Conservation (phyloP, 1,140 invertebrate species). For the Zaprionus gabonicus region DNA sequence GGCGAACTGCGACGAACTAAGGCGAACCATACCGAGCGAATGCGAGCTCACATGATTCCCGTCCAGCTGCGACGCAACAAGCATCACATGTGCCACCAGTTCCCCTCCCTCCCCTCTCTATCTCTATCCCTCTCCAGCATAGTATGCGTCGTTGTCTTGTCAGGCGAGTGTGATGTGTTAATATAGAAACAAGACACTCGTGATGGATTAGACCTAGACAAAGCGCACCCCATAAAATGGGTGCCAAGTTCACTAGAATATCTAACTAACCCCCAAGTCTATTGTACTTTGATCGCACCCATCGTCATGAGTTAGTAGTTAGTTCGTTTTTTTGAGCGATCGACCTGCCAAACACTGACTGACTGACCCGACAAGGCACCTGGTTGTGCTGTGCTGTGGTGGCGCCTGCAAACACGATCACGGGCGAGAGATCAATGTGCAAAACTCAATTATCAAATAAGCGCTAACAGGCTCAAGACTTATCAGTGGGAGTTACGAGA, state of each 20-base stretch:
- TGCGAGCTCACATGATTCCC: constrained; percentile 68
- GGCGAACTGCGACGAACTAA: neutral
- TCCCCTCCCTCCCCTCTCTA: neutral
- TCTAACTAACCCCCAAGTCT: neutral
- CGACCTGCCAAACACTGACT: constrained; percentile 1
- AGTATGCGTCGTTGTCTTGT: constrained; percentile 49
- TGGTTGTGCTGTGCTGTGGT: constrained; percentile 13
- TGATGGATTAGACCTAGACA: constrained; percentile 67
- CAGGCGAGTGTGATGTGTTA: constrained; percentile 73
- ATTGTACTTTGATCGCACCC: constrained; percentile 6
- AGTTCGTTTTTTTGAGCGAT: constrained; percentile 21
- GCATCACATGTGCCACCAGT: constrained; percentile 68
- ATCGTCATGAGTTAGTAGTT: neutral
- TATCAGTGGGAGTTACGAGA: constrained; percentile 19
- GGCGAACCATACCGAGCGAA: constrained; percentile 7
- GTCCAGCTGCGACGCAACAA: constrained; percentile 51
- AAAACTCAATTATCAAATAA: constrained; percentile 59
- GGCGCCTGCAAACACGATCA: constrained; percentile 11
- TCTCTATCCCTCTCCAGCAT: neutral
- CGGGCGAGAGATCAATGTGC: constrained; percentile 42
- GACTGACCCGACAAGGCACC: constrained; percentile 34
- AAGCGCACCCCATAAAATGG: neutral
- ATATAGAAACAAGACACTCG: constrained; percentile 49
- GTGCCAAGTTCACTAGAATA: constrained; percentile 12
- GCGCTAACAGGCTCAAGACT: constrained; percentile 51